These are phyloP conservation scores for Phyllotis vaccarum DNA, from an alignment of 2,797 vertebrate species.

Conservation along the genomic window DNA sequence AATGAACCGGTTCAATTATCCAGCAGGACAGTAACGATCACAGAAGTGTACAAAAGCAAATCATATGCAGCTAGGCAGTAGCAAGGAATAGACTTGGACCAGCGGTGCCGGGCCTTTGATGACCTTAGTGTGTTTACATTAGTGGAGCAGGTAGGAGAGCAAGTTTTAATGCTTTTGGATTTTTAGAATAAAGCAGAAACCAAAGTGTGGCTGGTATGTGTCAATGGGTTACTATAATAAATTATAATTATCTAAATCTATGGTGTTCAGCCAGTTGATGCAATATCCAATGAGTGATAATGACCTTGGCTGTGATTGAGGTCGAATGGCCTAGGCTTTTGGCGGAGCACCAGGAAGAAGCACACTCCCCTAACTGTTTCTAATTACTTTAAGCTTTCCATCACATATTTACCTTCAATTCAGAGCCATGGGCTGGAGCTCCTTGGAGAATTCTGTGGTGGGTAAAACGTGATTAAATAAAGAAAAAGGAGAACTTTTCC, in stretches of 20 bases:
- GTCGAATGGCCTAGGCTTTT: not conserved
- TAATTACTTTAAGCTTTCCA: not conserved
- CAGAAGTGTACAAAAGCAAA: conserved; percentile 65
- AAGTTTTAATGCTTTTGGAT: conserved; percentile 70
- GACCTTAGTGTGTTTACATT: conserved; percentile 62
- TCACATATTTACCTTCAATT: conserved; percentile 10
- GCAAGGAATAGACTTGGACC: conserved; percentile 58
- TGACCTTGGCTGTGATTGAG: not conserved
- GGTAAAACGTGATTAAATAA: not conserved
- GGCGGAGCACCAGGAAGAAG: not conserved
- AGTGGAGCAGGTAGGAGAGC: conserved; percentile 45
- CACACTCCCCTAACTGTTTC: not conserved
- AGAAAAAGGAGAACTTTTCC: not conserved
- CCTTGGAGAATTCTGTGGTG: not conserved
- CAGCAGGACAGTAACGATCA: conserved; percentile 80
- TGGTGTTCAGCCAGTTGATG: not conserved
- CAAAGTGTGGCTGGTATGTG: not conserved
- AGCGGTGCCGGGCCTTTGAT: conserved; percentile 21
- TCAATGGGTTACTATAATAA: conserved; percentile 12
- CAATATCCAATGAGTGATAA: not conserved
- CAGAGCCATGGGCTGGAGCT: conserved; percentile 31
- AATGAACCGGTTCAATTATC: conserved; percentile 75
- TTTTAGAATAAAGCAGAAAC: conserved; percentile 58
- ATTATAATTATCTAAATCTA: conserved; percentile 44
- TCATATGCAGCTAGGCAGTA: conserved; percentile 64